Evolutionary conservation across 2,113 vertebrate genomes (phyloP).

Genomic region (Psittacara wagleri): DNA sequence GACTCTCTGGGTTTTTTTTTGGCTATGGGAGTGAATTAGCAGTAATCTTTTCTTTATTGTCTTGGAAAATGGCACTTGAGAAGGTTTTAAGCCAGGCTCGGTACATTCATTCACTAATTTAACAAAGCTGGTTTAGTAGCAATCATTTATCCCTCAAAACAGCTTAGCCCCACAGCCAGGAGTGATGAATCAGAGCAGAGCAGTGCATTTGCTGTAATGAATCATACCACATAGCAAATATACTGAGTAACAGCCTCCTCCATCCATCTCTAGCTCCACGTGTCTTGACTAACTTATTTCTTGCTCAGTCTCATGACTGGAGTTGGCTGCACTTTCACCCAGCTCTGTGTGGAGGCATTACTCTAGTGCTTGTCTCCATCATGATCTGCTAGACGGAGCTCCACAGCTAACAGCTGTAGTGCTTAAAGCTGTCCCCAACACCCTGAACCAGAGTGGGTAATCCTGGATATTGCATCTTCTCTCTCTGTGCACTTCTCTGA

Average conservation of each 20-base stretch:
- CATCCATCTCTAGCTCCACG: neutral
- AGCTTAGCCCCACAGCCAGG: conserved; percentile 10
- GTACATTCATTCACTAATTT: neutral
- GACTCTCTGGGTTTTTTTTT: neutral
- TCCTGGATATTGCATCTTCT: neutral
- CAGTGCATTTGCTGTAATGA: conserved; percentile 4
- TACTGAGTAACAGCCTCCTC: neutral
- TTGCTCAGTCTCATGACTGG: neutral
- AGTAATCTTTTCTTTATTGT: conserved; percentile 30
- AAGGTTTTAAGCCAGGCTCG: neutral
- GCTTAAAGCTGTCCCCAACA: neutral
- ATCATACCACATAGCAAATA: neutral
- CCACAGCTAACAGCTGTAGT: neutral
- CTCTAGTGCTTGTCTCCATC: neutral
- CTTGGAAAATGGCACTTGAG: conserved; percentile 1
- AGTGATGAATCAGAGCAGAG: conserved; percentile 8
- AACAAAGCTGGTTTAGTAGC: conserved; percentile 7
- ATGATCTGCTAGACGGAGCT: neutral
- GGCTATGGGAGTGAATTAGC: neutral
- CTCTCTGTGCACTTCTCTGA: neutral
- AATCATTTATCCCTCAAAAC: neutral
- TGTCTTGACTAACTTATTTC: neutral
- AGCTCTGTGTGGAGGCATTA: neutral
- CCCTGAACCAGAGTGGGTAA: neutral
- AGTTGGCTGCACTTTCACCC: neutral